Base-by-base conservation (phyloP, 2,888 invertebrate species). In the Dryococelus australis region DNA sequence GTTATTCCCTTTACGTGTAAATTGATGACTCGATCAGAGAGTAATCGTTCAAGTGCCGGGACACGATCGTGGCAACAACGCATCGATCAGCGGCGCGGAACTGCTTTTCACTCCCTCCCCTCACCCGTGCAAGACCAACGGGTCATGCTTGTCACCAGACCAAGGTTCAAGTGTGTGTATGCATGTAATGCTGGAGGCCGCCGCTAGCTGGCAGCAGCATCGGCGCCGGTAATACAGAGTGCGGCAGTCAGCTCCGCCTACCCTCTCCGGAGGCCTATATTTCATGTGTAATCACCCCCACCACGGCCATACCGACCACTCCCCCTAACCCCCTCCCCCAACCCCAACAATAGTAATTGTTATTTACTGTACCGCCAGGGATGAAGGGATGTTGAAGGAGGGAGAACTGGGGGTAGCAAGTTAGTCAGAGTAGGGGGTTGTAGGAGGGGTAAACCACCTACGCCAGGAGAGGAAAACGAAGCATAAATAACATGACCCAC, bases 251-350 rank as follows among this genome's bases (percentile, higher is more conserved):
- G 47, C 65, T n/a, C 65, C 65, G 24, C 65, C 65, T 65, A 20
- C 65, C 24, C 65, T 65, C 65, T 24, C 65, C 65, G 65, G 65
- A 65, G 65, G n/a, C 65, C 65, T 65, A 65, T 65, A 65, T 65
- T 65, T 65, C 65, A 65, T 65, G 65, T 65, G 65, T 65, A 65
- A 65, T 65, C 65, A 65, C 65, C 65, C 65, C 65, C 65, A 65
- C 65, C 65, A 65, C 65, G 65, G n/a, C 65, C 65, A 65, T 65
- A 65, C 65, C 65, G 65, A 20, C 65, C 20, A 65, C 65, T 20
- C 20, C n/a, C n/a, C 8, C 51, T 20, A 16, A n/a, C n/a, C 65
- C 65, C 65, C 65, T 65, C 65, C 10, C 5, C 10, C 65, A 13
- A 5, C 20, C 20, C 65, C 65, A 24, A 65, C 24, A 65, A 65